Evolutionary conservation across 2,888 invertebrate species (phyloP).

Genomic region (Campoletis raptor): DNA sequence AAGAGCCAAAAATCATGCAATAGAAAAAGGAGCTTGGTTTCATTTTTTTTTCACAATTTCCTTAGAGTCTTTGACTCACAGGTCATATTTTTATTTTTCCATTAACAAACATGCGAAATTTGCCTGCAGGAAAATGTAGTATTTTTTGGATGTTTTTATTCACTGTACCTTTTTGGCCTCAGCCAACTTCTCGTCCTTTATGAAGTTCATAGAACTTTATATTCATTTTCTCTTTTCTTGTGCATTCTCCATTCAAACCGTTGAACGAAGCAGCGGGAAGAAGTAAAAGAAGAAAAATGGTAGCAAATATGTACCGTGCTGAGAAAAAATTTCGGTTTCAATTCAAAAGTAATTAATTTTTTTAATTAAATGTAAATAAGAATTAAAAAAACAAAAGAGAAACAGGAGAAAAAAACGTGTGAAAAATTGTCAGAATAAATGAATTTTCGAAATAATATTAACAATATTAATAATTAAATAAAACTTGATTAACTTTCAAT

Average conservation of each 20-base stretch:
- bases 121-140: slow-evolving; percentile 40
- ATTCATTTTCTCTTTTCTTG: neutral
- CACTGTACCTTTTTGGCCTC: neutral
- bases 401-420: neutral
- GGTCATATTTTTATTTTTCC: neutral
- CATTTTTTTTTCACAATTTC: neutral
- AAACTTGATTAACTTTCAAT: neutral
- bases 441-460: neutral
- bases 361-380: neutral
- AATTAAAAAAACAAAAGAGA: neutral
- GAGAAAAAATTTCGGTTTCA: neutral
- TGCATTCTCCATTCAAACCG: neutral
- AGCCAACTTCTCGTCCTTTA: neutral
- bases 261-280: neutral
- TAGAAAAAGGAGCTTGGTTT: neutral
- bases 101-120: neutral
- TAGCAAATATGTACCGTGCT: neutral
- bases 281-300: neutral
- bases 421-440: neutral
- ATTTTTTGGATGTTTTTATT: slow-evolving; percentile 15
- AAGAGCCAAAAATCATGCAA: no score
- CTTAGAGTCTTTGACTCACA: neutral
- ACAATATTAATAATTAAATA: neutral
- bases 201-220: neutral
- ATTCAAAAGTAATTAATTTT: neutral